These are phyloP conservation scores for Pardosa pseudoannulata DNA, from an alignment of 2,888 invertebrate species.

Conservation along the genomic window DNA sequence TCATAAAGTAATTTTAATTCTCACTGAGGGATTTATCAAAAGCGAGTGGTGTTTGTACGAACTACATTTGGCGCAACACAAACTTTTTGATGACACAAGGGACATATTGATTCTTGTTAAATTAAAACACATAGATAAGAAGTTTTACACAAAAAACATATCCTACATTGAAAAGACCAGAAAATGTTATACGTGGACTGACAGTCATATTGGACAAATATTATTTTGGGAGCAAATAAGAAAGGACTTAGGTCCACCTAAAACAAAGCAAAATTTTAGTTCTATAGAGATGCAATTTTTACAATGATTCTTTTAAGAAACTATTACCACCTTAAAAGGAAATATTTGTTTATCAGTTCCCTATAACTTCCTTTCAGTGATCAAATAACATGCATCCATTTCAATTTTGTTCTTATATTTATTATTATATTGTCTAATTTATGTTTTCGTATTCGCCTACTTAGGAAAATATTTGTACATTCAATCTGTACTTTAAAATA, in stretches of 20 bases:
- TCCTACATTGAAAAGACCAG: conserved; percentile 84
- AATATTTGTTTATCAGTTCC: too few relatives aligned
- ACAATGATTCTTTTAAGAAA: too few relatives aligned
- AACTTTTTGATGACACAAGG: conserved; percentile 78
- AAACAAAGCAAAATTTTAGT: background rate
- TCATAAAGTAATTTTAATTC: conserved; percentile 82
- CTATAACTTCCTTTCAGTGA: too few relatives aligned
- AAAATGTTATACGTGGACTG: conserved; percentile 83
- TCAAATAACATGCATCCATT: too few relatives aligned
- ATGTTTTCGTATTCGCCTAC: too few relatives aligned
- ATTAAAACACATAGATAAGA: conserved; percentile 82
- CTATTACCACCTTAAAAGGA: too few relatives aligned
- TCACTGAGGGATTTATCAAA: conserved; percentile 82
- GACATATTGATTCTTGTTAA: conserved; percentile 83
- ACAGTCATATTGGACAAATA: conserved; percentile 74
- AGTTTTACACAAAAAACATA: conserved; percentile 82
- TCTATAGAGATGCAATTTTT: too few relatives aligned
- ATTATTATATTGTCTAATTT: too few relatives aligned
- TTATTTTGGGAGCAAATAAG: conserved; percentile 76
- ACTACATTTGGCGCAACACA: conserved; percentile 83
- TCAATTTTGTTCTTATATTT: too few relatives aligned
- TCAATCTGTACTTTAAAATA: too few relatives aligned
- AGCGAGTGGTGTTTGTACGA: conserved; percentile 87
- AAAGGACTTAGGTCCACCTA: conserved; percentile 4
- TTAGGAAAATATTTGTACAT: too few relatives aligned